Evolutionary conservation across 1,140 invertebrate genomes (phyloP).

Genomic region (Palaemon carinicauda): DNA sequence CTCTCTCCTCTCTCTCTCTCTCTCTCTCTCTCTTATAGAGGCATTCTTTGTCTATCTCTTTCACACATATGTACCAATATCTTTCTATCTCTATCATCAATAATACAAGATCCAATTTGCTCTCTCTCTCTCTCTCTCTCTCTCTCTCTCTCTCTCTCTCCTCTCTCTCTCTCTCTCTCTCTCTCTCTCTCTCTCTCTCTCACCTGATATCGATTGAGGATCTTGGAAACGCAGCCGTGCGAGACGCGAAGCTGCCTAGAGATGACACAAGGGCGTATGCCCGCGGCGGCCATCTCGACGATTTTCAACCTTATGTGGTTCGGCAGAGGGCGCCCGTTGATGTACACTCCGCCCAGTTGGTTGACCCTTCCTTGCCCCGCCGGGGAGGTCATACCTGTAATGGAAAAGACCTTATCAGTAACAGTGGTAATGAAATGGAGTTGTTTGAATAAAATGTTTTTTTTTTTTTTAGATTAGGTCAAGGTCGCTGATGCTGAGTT

Average conservation of each 20-base stretch:
- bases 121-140: neutral
- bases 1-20: neutral
- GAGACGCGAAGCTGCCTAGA: slow-evolving; percentile 86
- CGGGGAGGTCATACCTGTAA: slow-evolving; percentile 39
- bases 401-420: neutral
- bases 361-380: slow-evolving; percentile 87
- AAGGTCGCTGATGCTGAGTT: no score
- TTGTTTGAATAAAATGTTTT: no score
- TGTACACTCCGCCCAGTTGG: slow-evolving; percentile 90
- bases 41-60: neutral
- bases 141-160: neutral
- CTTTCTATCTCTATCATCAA: no score
- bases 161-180: neutral
- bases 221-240: slow-evolving; percentile 71
- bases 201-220: slow-evolving; percentile 69
- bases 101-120: neutral
- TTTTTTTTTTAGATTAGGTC: no score
- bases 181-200: neutral
- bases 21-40: neutral
- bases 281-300: slow-evolving; percentile 88
- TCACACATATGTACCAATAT: no score
- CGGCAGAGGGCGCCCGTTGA: slow-evolving; percentile 88
- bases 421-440: no score
- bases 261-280: slow-evolving; percentile 88
- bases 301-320: slow-evolving; percentile 89